phyloP scores from a whole-genome alignment of 2,888 invertebrate genomes.

The Sinopyrophorus schimmeli region DNA sequence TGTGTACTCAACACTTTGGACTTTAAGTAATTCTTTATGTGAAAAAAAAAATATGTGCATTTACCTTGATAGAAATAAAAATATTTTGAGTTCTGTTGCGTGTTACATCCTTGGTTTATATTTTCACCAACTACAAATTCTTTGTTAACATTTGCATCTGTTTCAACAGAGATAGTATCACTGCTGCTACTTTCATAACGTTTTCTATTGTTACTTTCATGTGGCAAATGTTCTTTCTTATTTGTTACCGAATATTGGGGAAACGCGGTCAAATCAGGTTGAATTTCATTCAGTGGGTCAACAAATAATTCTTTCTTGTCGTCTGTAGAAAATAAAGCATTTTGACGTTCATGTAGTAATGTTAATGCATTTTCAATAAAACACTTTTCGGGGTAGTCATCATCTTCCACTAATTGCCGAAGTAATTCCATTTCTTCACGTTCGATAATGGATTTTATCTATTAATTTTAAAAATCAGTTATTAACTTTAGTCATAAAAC shows the following conservation, averaged over 20 bases:
- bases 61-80: conserved; percentile 38
- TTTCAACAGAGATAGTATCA: conserved; percentile 36
- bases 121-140: conserved; percentile 42
- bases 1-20: conserved; percentile 45
- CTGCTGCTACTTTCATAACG: conserved; percentile 46
- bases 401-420: conserved; percentile 65
- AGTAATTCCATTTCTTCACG: conserved; percentile 72
- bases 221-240: too few relatives aligned
- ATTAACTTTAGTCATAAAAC: conserved; percentile 56
- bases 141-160: conserved; percentile 29
- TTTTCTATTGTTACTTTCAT: too few relatives aligned
- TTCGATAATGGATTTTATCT: conserved; percentile 65
- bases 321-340: background rate
- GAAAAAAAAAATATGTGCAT: background rate
- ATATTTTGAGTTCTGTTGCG: conserved; percentile 59
- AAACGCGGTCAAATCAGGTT: too few relatives aligned
- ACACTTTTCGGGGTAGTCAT: conserved; percentile 78
- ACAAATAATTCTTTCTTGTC: too few relatives aligned
- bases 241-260: too few relatives aligned
- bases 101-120: too few relatives aligned
- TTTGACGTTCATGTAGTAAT: conserved; percentile 61
- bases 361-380: conserved; percentile 84
- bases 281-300: background rate
- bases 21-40: background rate
- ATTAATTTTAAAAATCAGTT: background rate